Conservation (phyloP, 2,888 invertebrate species). For the Mimas tiliae region DNA sequence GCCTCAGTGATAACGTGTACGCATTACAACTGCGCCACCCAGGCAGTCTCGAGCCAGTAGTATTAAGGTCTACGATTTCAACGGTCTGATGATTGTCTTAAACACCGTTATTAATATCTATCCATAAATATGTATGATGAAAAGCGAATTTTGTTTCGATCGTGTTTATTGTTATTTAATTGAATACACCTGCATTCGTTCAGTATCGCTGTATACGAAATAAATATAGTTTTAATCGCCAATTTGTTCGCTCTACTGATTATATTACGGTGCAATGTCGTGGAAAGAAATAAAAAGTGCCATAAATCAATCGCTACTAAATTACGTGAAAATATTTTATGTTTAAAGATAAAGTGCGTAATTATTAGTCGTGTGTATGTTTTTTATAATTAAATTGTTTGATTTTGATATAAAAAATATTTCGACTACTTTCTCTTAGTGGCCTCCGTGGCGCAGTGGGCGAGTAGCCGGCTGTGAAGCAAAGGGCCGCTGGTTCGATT, state of each 20-base stretch:
- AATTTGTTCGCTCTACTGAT: constrained; percentile 22
- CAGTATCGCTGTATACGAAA: neutral
- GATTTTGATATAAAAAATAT: too few relatives aligned
- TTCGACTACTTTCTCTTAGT: too few relatives aligned
- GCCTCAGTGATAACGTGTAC: too few relatives aligned
- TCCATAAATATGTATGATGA: too few relatives aligned
- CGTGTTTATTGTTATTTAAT: constrained; percentile 13
- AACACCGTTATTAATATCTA: too few relatives aligned
- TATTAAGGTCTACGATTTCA: too few relatives aligned
- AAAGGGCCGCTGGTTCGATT: too few relatives aligned
- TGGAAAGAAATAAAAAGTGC: neutral
- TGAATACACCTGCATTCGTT: constrained; percentile 4
- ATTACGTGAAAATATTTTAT: constrained; percentile 7
- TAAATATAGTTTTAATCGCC: constrained; percentile 18
- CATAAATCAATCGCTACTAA: constrained; percentile 6
- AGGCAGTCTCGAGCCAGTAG: too few relatives aligned
- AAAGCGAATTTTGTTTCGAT: neutral
- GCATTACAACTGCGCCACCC: too few relatives aligned
- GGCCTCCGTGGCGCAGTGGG: too few relatives aligned
- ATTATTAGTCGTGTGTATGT: neutral
- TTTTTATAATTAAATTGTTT: neutral
- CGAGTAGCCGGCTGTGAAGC: too few relatives aligned
- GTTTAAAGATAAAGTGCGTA: neutral
- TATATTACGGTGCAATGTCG: constrained; percentile 3
- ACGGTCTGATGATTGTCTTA: too few relatives aligned